Percentiles rank a stretch among this genome's conserved stretches.
Conservation (phyloP, 2,888 invertebrate genomes). For the Habroteleia sp. region DNA sequence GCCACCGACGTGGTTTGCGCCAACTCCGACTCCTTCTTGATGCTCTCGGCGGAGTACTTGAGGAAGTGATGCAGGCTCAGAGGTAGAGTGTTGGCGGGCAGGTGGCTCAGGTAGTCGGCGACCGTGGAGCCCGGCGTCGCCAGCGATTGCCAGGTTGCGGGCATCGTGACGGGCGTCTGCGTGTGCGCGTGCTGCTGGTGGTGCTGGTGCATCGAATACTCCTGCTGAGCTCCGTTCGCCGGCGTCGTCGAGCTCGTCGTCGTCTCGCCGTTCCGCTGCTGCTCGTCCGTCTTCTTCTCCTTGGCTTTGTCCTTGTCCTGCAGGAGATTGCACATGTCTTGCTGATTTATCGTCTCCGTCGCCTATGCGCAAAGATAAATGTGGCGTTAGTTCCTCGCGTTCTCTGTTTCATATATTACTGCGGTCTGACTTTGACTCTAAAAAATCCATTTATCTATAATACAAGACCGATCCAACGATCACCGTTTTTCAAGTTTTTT, state of each 20-base stretch:
- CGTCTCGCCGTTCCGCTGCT: slow-evolving; percentile 80
- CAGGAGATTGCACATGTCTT: slow-evolving; percentile 78
- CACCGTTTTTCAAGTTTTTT: too few species aligned
- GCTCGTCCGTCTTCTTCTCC: slow-evolving; percentile 77
- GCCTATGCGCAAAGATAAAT: slow-evolving; percentile 66
- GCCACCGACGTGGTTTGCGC: slow-evolving; percentile 81
- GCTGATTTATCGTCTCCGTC: slow-evolving; percentile 77
- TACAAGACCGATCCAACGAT: too few species aligned
- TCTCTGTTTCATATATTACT: too few species aligned
- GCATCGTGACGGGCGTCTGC: slow-evolving; percentile 81
- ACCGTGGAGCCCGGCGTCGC: slow-evolving; percentile 89
- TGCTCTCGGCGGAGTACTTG: slow-evolving; percentile 90
- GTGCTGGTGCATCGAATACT: slow-evolving; percentile 82
- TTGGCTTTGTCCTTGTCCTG: slow-evolving; percentile 78
- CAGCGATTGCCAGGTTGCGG: slow-evolving; percentile 87
- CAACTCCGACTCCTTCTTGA: slow-evolving; percentile 87
- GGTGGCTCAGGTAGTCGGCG: slow-evolving; percentile 91
- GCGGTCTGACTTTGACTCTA: too few species aligned
- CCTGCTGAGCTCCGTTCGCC: slow-evolving; percentile 83
- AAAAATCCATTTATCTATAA: too few species aligned
- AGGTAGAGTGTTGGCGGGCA: slow-evolving; percentile 88
- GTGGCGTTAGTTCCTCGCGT: slow-evolving; percentile 20
- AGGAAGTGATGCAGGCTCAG: slow-evolving; percentile 91
- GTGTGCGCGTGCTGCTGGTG: slow-evolving; percentile 80
- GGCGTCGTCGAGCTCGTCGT: slow-evolving; percentile 82